phyloP scores from a whole-genome alignment of 2,888 invertebrate genomes.

The Pterostichus madidus region DNA sequence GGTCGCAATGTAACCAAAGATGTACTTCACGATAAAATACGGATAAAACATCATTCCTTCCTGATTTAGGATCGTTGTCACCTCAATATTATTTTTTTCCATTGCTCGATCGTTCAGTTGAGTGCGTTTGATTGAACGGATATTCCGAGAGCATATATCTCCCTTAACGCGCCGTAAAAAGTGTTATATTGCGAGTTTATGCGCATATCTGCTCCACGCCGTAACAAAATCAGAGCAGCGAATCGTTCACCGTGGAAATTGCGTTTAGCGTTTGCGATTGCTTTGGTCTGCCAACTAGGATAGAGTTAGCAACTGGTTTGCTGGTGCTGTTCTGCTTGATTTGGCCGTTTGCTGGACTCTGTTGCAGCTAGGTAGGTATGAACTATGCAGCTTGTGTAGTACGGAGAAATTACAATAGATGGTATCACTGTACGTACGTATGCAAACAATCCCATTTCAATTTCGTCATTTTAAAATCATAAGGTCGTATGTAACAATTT shows the following conservation, averaged over 20 bases:
- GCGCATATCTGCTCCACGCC: slow-evolving; percentile 38
- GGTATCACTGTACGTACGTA: background rate
- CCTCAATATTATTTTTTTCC: slow-evolving; percentile 7
- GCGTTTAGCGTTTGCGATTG: slow-evolving; percentile 45
- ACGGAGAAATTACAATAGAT: background rate
- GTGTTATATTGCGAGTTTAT: slow-evolving; percentile 49
- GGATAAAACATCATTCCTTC: slow-evolving; percentile 1
- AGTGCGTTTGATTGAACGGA: slow-evolving; percentile 57
- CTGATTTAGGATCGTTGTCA: slow-evolving; percentile 4
- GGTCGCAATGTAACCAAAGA: no score
- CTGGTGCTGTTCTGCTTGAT: slow-evolving; percentile 3
- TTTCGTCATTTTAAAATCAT: no score
- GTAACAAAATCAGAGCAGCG: slow-evolving; percentile 50
- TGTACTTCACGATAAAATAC: no score
- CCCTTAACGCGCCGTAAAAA: slow-evolving; percentile 59
- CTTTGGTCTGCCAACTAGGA: slow-evolving; percentile 1
- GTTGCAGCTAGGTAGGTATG: slow-evolving; percentile 30
- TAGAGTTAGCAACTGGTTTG: no score
- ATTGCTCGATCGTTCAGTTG: slow-evolving; percentile 18
- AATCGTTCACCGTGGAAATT: slow-evolving; percentile 50
- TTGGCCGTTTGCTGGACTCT: background rate
- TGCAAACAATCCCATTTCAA: no score
- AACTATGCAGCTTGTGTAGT: background rate
- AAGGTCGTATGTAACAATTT: no score
- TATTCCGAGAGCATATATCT: slow-evolving; percentile 58